phyloP scores from a whole-genome alignment of 1,140 invertebrate species.

The Heliconius hewitsoni region DNA sequence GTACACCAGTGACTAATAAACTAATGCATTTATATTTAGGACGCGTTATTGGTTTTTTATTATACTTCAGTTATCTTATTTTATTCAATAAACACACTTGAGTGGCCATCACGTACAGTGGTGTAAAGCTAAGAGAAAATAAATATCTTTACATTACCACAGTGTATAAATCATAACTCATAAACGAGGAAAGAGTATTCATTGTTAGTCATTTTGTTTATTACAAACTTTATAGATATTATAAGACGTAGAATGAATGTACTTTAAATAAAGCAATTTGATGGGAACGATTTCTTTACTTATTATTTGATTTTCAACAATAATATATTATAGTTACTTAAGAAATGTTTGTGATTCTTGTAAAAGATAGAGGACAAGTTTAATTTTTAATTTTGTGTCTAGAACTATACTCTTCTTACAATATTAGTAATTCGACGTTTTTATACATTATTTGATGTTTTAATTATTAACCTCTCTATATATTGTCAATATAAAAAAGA shows the following conservation, averaged over 20 bases:
- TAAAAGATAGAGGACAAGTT: no score
- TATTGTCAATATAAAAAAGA: no score
- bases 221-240: conserved; percentile 1
- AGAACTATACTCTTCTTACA: no score
- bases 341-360: no score
- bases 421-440: no score
- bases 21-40: conserved; percentile 75
- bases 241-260: not conserved
- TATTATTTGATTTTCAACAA: not conserved
- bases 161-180: conserved; percentile 46
- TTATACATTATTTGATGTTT: no score
- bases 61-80: conserved; percentile 62
- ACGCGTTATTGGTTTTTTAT: conserved; percentile 70
- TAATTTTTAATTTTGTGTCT: no score
- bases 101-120: conserved; percentile 54
- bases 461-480: no score
- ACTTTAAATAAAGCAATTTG: conserved; percentile 4
- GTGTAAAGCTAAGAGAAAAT: conserved; percentile 28
- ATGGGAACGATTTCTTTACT: no score
- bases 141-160: conserved; percentile 47
- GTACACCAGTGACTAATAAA: conserved; percentile 64
- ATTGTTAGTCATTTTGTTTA: conserved; percentile 10
- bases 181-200: conserved; percentile 10
- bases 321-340: not conserved
- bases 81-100: conserved; percentile 45